Evolutionary conservation across 2,888 invertebrate genomes (phyloP).

Genomic region (Rambutsinella grinnellia): DNA sequence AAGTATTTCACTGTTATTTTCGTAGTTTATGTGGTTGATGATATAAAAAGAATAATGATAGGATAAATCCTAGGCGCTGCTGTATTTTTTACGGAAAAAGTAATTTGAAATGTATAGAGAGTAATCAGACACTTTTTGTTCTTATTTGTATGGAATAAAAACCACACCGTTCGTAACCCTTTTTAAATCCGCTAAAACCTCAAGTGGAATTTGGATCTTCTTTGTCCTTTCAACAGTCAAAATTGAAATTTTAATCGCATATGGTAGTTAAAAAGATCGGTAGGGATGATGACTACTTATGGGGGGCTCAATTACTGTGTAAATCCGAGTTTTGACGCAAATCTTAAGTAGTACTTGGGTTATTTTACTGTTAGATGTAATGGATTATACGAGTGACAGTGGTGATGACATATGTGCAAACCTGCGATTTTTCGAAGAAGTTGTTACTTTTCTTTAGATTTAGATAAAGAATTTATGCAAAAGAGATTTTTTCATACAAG

Average conservation of each 20-base stretch:
- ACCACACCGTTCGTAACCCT: not conserved
- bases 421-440: no score
- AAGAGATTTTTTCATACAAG: no score
- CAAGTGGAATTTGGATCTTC: not conserved
- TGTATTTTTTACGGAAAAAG: slow-evolving; percentile 9
- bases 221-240: not conserved
- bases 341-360: no score
- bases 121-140: not conserved
- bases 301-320: no score
- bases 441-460: no score
- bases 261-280: not conserved
- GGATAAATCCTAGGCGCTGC: slow-evolving; percentile 8
- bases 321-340: no score
- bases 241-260: slow-evolving; percentile 8
- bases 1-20: not conserved
- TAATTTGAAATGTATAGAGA: not conserved
- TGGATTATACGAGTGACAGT: no score
- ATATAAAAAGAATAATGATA: slow-evolving; percentile 10
- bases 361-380: no score
- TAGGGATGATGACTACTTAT: slow-evolving; percentile 2
- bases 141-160: not conserved
- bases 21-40: not conserved
- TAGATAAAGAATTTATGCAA: no score
- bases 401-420: no score
- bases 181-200: not conserved